These are phyloP conservation scores for Ictalurus punctatus DNA, from an alignment of 2,113 vertebrate genomes.

Conservation along the genomic window DNA sequence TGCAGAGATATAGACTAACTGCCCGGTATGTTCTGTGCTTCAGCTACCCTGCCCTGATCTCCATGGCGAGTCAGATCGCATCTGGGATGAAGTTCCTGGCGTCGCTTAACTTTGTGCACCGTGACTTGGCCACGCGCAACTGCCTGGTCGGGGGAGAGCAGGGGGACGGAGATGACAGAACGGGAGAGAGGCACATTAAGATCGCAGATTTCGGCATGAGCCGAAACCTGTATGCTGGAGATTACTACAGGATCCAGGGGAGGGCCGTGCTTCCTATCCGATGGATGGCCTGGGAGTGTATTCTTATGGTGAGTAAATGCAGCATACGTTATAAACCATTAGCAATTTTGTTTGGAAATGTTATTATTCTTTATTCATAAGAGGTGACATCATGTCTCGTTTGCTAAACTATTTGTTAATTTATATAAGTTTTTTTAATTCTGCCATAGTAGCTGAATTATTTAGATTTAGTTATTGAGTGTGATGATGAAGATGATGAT, in stretches of 20 bases:
- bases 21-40: neutral
- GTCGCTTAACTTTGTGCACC: slow-evolving; percentile 89
- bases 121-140: slow-evolving; percentile 88
- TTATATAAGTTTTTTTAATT: neutral
- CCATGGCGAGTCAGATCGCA: slow-evolving; percentile 88
- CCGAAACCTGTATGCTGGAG: slow-evolving; percentile 85
- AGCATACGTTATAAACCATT: neutral
- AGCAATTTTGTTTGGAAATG: neutral
- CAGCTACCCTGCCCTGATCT: slow-evolving; percentile 84
- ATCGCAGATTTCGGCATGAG: slow-evolving; percentile 95
- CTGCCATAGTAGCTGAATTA: neutral
- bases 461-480: neutral
- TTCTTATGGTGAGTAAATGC: slow-evolving; percentile 82
- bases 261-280: slow-evolving; percentile 90
- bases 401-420: neutral
- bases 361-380: neutral
- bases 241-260: slow-evolving; percentile 92
- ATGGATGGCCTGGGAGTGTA: slow-evolving; percentile 97
- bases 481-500: neutral
- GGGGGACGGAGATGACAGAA: slow-evolving; percentile 66
- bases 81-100: slow-evolving; percentile 91
- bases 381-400: neutral
- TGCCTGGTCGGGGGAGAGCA: slow-evolving; percentile 85
- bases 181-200: slow-evolving; percentile 86
- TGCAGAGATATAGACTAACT: neutral